These are phyloP conservation scores for Morus bassanus DNA, from an alignment of 2,797 vertebrate genomes.

Conservation along the genomic window DNA sequence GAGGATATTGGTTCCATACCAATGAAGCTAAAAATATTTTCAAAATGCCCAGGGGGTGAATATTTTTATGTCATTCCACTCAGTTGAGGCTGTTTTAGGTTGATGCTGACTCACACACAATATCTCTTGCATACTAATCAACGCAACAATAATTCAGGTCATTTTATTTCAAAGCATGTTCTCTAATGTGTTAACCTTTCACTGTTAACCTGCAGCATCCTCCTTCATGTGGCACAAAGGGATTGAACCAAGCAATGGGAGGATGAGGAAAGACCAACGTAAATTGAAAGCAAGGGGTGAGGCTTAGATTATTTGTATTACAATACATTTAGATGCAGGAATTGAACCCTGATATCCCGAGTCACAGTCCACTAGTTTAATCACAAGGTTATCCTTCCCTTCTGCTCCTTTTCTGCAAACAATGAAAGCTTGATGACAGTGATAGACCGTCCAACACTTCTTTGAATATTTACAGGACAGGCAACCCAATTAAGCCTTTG, in stretches of 20 bases:
- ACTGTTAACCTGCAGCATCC: slow-evolving; percentile 26
- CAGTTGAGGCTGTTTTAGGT: slow-evolving; percentile 8
- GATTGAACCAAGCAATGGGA: not conserved
- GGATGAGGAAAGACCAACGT: not conserved
- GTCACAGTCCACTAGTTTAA: slow-evolving; percentile 41
- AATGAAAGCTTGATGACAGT: not conserved
- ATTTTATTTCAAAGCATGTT: slow-evolving; percentile 52
- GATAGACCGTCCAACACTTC: not conserved
- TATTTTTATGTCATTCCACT: slow-evolving; percentile 28
- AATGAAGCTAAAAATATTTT: slow-evolving; percentile 43
- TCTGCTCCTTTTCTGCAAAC: not conserved
- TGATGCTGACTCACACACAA: slow-evolving; percentile 4
- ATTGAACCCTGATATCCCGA: not conserved
- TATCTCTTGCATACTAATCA: slow-evolving; percentile 60
- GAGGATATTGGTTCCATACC: slow-evolving; percentile 35
- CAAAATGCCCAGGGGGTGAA: slow-evolving; percentile 16
- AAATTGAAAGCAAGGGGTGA: not conserved
- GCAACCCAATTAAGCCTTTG: slow-evolving; percentile 9
- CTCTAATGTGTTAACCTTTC: slow-evolving; percentile 32
- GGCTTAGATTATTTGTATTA: not conserved
- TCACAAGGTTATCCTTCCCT: not conserved
- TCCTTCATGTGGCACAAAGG: not conserved
- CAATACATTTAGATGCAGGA: not conserved
- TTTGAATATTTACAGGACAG: not conserved
- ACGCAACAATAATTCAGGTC: slow-evolving; percentile 20